A percentile compares a stretch with the other conserved stretches of the same genome.
Evolutionary conservation across 2,113 vertebrate genomes (phyloP).

Genomic region (Pedetes capensis): DNA sequence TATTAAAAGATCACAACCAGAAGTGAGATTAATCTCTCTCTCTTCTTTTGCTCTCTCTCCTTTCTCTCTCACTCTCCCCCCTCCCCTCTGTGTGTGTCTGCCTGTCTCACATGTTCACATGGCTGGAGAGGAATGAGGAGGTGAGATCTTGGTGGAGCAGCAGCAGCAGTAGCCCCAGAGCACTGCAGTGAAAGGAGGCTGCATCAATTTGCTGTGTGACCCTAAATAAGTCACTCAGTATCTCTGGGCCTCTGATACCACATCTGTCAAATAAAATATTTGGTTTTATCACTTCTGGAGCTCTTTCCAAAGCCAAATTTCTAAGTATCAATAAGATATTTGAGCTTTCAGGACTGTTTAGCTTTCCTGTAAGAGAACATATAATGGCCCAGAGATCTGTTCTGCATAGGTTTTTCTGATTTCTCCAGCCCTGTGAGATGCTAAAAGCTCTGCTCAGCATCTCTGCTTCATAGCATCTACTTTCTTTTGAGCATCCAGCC

Average conservation of each 20-base stretch:
- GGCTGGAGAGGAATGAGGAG: not conserved
- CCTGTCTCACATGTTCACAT: not conserved
- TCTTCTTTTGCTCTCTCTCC: not conserved
- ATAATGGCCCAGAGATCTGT: not conserved
- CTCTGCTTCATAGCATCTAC: not conserved
- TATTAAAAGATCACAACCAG: conserved; percentile 13
- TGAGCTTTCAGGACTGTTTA: not conserved
- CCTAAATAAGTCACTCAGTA: not conserved
- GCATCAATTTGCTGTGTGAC: not conserved
- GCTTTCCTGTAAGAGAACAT: not conserved
- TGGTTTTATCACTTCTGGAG: not conserved
- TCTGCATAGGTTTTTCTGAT: not conserved
- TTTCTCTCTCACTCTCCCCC: not conserved
- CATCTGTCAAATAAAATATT: not conserved
- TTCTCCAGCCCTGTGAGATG: not conserved
- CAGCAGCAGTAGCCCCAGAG: not conserved
- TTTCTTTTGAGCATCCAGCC: not conserved
- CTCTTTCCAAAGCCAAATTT: not conserved
- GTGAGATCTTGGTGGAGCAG: not conserved
- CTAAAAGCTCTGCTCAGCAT: not conserved
- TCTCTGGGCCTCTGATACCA: not conserved
- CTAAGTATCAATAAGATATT: not conserved
- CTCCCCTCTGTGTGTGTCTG: no score
- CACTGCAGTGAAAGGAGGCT: not conserved
- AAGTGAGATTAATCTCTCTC: not conserved